These are phyloP conservation scores for Chloroceryle inda DNA, from an alignment of 2,797 vertebrate genomes.

Conservation along the genomic window DNA sequence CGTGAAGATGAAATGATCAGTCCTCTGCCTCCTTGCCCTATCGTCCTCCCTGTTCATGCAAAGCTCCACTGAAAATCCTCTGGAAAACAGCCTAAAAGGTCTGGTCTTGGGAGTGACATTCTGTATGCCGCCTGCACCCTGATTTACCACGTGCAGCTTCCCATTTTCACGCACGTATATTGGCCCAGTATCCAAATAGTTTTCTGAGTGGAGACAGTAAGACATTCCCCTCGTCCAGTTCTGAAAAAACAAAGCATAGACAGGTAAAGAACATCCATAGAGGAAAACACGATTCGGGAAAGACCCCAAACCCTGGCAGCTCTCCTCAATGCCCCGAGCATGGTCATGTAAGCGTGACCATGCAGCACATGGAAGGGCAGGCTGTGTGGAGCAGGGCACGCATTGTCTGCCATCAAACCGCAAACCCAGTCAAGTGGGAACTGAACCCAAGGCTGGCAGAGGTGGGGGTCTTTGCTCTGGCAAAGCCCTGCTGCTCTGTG, in stretches of 20 bases:
- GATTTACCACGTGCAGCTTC: slow-evolving; percentile 82
- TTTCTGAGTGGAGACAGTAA: slow-evolving; percentile 75
- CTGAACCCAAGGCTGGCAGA: neutral
- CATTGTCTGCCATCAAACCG: neutral
- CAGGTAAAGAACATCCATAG: neutral
- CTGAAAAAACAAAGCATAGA: slow-evolving; percentile 57
- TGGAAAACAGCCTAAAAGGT: slow-evolving; percentile 83
- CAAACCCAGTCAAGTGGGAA: neutral
- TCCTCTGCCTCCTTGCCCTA: slow-evolving; percentile 79
- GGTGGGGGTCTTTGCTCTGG: neutral
- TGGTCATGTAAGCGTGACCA: neutral
- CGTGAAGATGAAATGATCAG: slow-evolving; percentile 93
- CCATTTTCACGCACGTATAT: slow-evolving; percentile 92
- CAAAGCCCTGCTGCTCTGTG: neutral
- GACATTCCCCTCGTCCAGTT: slow-evolving; percentile 77
- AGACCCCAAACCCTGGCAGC: neutral
- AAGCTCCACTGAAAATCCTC: slow-evolving; percentile 84
- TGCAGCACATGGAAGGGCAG: neutral
- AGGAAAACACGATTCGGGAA: neutral
- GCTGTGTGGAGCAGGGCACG: neutral
- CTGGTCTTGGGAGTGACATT: slow-evolving; percentile 74
- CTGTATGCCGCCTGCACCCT: slow-evolving; percentile 72
- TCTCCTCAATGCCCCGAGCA: neutral
- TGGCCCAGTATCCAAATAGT: slow-evolving; percentile 73
- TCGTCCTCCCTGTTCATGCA: slow-evolving; percentile 81